Conservation (phyloP, 2,113 vertebrate genomes). For the Archocentrus centrarchus region DNA sequence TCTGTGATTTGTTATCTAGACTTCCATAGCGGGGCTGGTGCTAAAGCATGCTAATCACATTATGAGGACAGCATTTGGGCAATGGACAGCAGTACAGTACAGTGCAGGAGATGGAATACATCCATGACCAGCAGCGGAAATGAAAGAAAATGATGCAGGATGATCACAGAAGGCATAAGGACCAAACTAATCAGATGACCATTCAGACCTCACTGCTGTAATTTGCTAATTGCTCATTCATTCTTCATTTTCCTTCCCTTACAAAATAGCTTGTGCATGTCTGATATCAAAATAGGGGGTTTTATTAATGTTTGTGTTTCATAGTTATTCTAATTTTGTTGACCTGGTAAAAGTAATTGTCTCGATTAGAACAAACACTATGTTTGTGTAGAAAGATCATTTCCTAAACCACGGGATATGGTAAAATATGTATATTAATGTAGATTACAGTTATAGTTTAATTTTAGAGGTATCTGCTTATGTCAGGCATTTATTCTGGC, state of each 20-base stretch:
- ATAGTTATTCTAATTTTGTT: background rate
- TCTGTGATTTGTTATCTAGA: conserved; percentile 50
- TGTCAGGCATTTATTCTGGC: background rate
- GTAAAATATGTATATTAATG: background rate
- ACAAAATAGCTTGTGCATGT: background rate
- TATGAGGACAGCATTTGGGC: conserved; percentile 27
- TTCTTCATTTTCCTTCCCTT: conserved; percentile 19
- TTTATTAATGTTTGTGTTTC: background rate
- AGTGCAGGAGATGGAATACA: conserved; percentile 54
- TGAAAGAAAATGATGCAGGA: conserved; percentile 65
- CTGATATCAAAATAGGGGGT: conserved; percentile 1
- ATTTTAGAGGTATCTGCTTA: background rate
- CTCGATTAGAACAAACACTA: background rate
- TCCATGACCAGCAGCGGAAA: conserved; percentile 62
- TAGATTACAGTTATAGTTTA: background rate
- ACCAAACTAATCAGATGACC: conserved; percentile 62
- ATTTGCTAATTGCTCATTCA: conserved; percentile 46
- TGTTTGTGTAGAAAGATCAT: background rate
- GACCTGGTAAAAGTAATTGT: background rate
- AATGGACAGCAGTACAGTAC: conserved; percentile 27
- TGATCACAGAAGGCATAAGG: conserved; percentile 45
- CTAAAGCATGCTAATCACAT: conserved; percentile 57
- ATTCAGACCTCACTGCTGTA: conserved; percentile 41
- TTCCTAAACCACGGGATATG: background rate
- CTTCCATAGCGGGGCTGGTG: conserved; percentile 36